Base-by-base conservation (phyloP, 1,140 invertebrate genomes). In the Sarcophaga peregrina region DNA sequence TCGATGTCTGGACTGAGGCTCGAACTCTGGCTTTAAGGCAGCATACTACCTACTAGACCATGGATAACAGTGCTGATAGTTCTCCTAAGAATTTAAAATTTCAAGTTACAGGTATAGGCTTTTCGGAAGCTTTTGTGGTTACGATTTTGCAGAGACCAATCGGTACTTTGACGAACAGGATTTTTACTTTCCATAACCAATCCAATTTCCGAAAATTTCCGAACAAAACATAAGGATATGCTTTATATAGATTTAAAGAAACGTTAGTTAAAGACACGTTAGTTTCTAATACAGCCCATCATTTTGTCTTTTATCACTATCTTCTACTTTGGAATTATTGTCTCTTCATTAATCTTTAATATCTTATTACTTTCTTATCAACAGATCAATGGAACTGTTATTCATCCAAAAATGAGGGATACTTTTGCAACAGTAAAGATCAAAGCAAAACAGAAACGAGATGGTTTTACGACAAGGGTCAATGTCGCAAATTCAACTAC, bases 321-420 rank as follows among this genome's bases (percentile, higher is more conserved):
- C 25, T 17, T 58, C 46, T 47, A 52, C 45, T 52, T 50, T 50
- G 73, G 17, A 73, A 68, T 13, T 73, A 73, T 20, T 47, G 13
- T 47, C 47, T 20, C 4, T n/a, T 25, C 48, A 13, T 25, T 15
- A 54, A 47, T 52, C 73, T 45, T 58, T 75, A 80, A 72, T 81
- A 25, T 10, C 48, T 11, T 5, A 25, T 37, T 54, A 81, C 83
- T 54, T 46, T 48, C 20, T n/a, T 3, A 58, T 13, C 13, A 17
- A 45, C 85, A 89, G 88, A 89, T 85, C 89, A 89, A 72, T 85
- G 87, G 47, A 89, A 89, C 82, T 89, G 88, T 75, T 89, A 89
- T 82, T 85, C 86, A 83, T 87, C 88, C 47, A 85, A 86, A 37
- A 89, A 89, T 50, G 88, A 89, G 84, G 88, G 88, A 3, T 88